Evolutionary conservation across 2,113 vertebrate species (phyloP), one percentile per base, ranked within the genome.

Genomic region (Poeciliopsis turrubarensis): DNA sequence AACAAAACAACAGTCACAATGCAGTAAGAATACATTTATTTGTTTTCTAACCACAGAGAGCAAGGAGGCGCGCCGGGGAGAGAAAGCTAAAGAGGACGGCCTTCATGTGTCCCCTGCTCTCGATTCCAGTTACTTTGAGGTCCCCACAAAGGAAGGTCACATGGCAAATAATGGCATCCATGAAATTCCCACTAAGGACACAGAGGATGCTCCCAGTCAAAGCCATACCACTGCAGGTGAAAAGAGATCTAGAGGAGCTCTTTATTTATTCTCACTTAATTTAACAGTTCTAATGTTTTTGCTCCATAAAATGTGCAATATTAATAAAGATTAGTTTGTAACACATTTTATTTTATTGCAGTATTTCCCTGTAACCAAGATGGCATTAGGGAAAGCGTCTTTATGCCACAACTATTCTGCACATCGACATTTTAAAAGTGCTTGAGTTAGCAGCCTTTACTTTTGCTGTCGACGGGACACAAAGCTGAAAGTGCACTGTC

Each of bases 101-200:
- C 87, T 96, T 89, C 94, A 83, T 84, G 81, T 93, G 69, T 88
- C 96, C 85, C 87, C 96, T 72, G 95, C 95, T 86, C 94, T 95
- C 68, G 96, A 98, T 83, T 95, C 96, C 79, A 96, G 95, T 92
- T 98, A 97, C 90, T 98, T 97, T 94, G 97, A 99, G 93, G 96
- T 98, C 78, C 97, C 97, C 75, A 97, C 96, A 78, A 98, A 97
- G 92, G 97, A 99, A 90, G 94, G 94, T 86, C 96, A 95, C 90
- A 92, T 94, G 91, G 91, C 95, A 64, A 96, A 94, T 87, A 96
- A 94, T 54, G 89, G 95, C 81, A 96, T 98, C 90, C 96, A 97
- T 88, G 98, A 99, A 93, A 95, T 98, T 82, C 96, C 98, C 83
- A 98, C 97, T 86, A 97, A 98, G 93, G 97, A 99, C 90, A 97